A percentile compares a stretch with the other conserved stretches of the same genome.
phyloP scores from a whole-genome alignment of 2,113 vertebrate genomes.

The Brienomyrus brachyistius region DNA sequence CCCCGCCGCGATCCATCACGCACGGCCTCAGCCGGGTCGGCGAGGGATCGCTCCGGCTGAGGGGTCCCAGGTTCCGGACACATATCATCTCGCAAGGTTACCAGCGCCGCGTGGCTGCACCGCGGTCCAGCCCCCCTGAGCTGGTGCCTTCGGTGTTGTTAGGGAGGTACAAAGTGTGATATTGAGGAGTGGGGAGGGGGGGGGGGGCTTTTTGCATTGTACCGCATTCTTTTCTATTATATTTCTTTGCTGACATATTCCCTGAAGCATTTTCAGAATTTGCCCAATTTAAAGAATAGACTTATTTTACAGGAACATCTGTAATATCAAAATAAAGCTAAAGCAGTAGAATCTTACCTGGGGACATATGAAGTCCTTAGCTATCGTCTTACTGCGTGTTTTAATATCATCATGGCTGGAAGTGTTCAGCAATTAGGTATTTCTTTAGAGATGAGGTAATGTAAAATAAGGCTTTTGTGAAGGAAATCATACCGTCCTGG shows the following conservation, averaged over 20 bases:
- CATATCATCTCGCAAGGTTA: slow-evolving; percentile 92
- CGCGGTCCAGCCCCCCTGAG: slow-evolving; percentile 57
- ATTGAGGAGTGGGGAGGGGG: background rate
- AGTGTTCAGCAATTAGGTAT: background rate
- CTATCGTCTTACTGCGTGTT: background rate
- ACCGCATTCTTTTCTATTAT: background rate
- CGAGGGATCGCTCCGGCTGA: slow-evolving; percentile 69
- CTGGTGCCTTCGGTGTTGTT: slow-evolving; percentile 52
- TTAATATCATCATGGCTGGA: background rate
- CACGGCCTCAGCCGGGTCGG: slow-evolving; percentile 63
- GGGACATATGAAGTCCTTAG: background rate
- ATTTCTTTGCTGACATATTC: background rate
- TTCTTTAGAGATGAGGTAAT: background rate
- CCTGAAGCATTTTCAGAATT: background rate
- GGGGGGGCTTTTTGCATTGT: background rate
- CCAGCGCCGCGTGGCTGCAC: slow-evolving; percentile 68
- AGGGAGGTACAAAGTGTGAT: background rate
- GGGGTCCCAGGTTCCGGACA: slow-evolving; percentile 76
- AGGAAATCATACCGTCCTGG: background rate
- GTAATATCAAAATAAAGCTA: background rate
- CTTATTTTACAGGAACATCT: background rate
- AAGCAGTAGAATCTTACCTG: background rate
- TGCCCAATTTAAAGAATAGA: background rate
- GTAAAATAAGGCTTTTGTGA: background rate
- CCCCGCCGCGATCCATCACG: slow-evolving; percentile 92